Percentiles rank a stretch among this genome's conserved stretches.
Conservation (phyloP, 2,113 vertebrate species). For the Xiphophorus hellerii region DNA sequence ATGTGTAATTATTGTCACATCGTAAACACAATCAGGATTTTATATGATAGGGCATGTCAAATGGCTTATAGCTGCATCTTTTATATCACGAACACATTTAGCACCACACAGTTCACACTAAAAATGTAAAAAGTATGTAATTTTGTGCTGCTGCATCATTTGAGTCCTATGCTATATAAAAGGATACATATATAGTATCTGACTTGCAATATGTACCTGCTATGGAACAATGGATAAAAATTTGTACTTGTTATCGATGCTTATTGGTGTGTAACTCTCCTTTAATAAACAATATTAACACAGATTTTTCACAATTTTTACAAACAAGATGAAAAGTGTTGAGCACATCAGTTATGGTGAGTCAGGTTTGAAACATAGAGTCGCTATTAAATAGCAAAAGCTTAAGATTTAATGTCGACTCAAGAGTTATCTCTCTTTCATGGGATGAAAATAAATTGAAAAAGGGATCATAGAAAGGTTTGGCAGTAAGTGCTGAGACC, state of each 20-base stretch:
- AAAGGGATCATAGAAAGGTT: neutral
- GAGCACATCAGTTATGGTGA: neutral
- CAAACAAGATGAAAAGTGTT: neutral
- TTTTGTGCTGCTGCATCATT: neutral
- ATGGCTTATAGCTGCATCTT: too few relatives aligned
- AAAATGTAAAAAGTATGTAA: neutral
- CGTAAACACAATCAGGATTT: neutral
- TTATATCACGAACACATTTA: too few relatives aligned
- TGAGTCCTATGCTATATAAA: too few relatives aligned
- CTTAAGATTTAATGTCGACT: neutral
- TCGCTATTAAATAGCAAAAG: neutral
- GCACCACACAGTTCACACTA: neutral
- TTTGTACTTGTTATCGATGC: neutral
- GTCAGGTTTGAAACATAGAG: neutral
- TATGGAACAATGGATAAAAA: neutral
- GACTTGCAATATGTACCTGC: neutral
- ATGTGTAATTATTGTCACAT: neutral
- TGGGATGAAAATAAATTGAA: neutral
- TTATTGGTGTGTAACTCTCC: neutral
- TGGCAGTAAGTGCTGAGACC: neutral
- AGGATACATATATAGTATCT: too few relatives aligned
- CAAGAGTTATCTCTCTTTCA: neutral
- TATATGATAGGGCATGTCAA: too few relatives aligned
- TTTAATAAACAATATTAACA: neutral
- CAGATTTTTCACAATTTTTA: neutral